Evolutionary conservation across 2,797 vertebrate genomes (phyloP), one percentile per base, ranked within the genome.

Genomic region (Astyanax mexicanus): DNA sequence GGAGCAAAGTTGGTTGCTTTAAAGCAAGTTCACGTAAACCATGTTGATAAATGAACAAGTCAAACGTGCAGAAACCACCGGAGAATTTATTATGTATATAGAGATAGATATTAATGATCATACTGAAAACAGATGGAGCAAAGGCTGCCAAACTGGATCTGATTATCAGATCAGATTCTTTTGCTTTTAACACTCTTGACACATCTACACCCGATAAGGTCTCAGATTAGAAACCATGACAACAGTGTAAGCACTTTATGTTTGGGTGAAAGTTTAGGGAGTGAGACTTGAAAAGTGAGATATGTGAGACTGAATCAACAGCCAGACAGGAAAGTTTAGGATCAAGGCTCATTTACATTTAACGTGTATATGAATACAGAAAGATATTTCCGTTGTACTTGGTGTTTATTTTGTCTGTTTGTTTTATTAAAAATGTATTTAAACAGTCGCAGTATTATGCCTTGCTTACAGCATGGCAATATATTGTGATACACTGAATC

Each of bases 191-290:
- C 17, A 37, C n/a, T 19, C 11, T 37, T 25, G 15, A 35, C 9
- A 69, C 45, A 61, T 13, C 17, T 47, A 6, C 40, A 62, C 62
- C 47, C 37, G 69, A 75, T 61, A 25, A 40, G 68, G 47, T 57
- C 44, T 72, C 49, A 45, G 61, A 72, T 51, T 75, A 70, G 62
- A 62, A 51, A 65, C 55, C 45, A 19, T 29, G 47, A 71, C 61
- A 76, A 52, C 49, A 54, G 57, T 23, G 25, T 54, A 17, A 62
- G 7, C 42, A n/a, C 23, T 44, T 62, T 27, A 62, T 72, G 4
- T 42, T 21, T 45, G 7, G 9, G 10, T 25, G 49, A 9, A 69
- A 4, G 1, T 45, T 38, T 21, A 72, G n/a, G 21, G 29, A 25
- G 17, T 60, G 27, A 62, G 37, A 1, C 5, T 21, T 72, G 42